These are phyloP conservation scores for Hydrotaea cyrtoneurina DNA, from an alignment of 2,888 invertebrate genomes.

Conservation along the genomic window DNA sequence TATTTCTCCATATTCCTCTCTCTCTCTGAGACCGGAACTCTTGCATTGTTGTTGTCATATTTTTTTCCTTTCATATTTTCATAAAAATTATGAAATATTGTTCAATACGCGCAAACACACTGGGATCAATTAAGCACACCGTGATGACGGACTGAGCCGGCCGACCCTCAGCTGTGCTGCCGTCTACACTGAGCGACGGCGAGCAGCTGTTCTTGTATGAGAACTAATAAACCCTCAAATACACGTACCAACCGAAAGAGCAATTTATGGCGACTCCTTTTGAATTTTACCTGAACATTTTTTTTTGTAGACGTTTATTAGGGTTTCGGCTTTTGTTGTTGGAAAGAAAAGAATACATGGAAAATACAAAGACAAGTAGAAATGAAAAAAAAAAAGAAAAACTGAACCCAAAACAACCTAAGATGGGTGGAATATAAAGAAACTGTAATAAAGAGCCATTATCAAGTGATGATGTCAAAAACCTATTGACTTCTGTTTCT, in stretches of 20 bases:
- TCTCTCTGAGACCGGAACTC: background rate
- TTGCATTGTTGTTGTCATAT: slow-evolving; percentile 1
- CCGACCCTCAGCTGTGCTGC: background rate
- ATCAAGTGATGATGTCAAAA: slow-evolving; percentile 7
- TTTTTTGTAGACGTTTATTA: background rate
- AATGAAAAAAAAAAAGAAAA: no score
- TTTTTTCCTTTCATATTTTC: slow-evolving; percentile 23
- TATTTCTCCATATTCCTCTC: background rate
- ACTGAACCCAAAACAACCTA: no score
- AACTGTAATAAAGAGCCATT: background rate
- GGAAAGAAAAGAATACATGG: no score
- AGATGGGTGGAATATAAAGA: no score
- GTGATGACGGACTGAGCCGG: background rate
- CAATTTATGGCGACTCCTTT: no score
- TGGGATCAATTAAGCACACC: background rate
- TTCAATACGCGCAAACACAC: background rate
- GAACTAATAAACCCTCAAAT: background rate
- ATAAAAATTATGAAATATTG: slow-evolving; percentile 31
- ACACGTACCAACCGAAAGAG: background rate
- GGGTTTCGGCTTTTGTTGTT: no score
- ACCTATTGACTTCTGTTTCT: slow-evolving; percentile 1
- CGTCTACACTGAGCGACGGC: background rate
- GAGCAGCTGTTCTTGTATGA: background rate
- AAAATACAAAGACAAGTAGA: no score
- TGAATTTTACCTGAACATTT: background rate